phyloP scores from a whole-genome alignment of 2,113 vertebrate genomes.

The Psophia crepitans region DNA sequence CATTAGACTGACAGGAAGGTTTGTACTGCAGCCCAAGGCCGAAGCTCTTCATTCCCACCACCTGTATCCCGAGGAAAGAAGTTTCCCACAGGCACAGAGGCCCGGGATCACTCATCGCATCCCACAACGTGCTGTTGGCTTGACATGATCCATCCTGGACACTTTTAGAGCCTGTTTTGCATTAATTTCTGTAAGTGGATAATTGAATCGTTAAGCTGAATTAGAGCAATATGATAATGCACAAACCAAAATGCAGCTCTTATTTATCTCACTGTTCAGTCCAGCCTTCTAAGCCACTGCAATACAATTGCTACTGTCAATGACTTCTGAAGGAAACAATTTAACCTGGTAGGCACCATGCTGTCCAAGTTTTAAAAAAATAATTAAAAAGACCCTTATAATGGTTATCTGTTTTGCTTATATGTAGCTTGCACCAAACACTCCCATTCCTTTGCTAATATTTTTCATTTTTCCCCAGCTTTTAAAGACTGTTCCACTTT shows the following conservation, averaged over 20 bases:
- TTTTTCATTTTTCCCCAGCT: not conserved
- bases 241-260: not conserved
- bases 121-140: not conserved
- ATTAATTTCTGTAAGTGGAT: slow-evolving; percentile 29
- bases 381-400: not conserved
- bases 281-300: not conserved
- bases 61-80: not conserved
- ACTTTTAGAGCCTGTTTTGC: not conserved
- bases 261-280: not conserved
- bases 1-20: not conserved
- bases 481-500: not conserved
- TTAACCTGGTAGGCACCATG: not conserved
- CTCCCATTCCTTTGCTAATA: not conserved
- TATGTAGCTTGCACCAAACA: not conserved
- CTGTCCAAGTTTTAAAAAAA: not conserved
- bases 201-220: not conserved
- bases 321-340: not conserved
- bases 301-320: not conserved
- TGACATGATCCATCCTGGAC: not conserved
- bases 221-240: not conserved
- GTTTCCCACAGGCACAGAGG: not conserved
- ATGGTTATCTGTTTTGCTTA: not conserved
- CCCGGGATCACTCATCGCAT: not conserved
- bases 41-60: not conserved
- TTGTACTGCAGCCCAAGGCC: not conserved